These are phyloP conservation scores for Eulemur coronatus DNA, from an alignment of 2,797 vertebrate genomes.

Conservation along the genomic window DNA sequence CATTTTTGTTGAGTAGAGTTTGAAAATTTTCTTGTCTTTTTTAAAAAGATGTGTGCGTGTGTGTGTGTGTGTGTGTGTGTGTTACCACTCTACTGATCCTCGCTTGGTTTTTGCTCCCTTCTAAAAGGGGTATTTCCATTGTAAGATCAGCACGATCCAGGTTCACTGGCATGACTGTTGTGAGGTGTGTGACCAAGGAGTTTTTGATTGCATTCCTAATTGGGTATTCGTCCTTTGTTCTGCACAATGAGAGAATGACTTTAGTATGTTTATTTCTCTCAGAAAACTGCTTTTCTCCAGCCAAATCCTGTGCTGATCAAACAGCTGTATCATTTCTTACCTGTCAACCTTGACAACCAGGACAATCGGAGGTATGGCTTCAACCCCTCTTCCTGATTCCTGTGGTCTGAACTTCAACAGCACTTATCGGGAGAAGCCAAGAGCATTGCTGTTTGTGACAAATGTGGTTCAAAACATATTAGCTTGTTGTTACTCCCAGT, in stretches of 20 bases:
- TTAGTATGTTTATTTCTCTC: neutral
- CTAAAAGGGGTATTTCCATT: neutral
- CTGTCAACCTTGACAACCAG: neutral
- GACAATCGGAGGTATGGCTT: accelerated
- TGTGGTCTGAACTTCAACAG: neutral
- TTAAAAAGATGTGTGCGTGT: neutral
- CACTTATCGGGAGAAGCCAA: neutral
- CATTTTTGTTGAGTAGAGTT: neutral
- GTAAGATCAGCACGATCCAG: neutral
- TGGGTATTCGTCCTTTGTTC: neutral
- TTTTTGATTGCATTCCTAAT: no score
- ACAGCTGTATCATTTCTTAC: neutral
- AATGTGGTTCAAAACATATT: neutral
- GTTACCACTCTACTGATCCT: no score
- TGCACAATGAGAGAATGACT: neutral
- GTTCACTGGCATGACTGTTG: accelerated
- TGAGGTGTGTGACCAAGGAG: neutral
- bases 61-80: neutral
- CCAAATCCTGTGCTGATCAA: neutral
- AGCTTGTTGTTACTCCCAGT: neutral
- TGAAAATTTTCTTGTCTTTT: neutral
- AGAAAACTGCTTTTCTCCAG: neutral
- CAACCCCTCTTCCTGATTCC: neutral
- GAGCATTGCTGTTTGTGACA: neutral
- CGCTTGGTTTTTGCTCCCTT: neutral